Evolutionary conservation across 1,140 invertebrate species (phyloP).

Genomic region (Aradophagus sp.): DNA sequence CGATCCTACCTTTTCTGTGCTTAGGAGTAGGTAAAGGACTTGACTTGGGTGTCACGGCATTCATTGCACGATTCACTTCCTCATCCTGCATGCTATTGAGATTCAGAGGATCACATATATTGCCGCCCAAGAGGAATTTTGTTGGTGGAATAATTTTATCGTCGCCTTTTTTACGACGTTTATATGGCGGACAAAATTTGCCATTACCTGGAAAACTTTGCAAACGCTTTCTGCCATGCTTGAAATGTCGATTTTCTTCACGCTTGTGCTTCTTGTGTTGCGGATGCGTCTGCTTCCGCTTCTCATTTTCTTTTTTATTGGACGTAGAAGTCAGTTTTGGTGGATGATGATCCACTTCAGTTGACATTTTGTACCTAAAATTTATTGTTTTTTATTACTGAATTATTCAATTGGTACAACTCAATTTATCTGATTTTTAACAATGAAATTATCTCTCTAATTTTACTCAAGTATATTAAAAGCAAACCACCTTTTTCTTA

Average conservation of each 20-base stretch:
- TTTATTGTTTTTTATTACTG: no score
- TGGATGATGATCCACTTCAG: slow-evolving; percentile 14
- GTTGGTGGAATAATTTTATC: slow-evolving; percentile 81
- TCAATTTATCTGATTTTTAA: no score
- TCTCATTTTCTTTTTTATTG: slow-evolving; percentile 69
- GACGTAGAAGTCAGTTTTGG: slow-evolving; percentile 33
- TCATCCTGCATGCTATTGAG: slow-evolving; percentile 93
- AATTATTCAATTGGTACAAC: no score
- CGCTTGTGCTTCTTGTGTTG: slow-evolving; percentile 72
- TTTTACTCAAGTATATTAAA: no score
- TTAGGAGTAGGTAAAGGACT: slow-evolving; percentile 91
- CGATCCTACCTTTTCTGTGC: slow-evolving; percentile 86
- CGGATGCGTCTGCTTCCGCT: slow-evolving; percentile 61
- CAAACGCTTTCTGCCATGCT: slow-evolving; percentile 74
- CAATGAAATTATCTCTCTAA: no score
- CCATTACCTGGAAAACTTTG: slow-evolving; percentile 75
- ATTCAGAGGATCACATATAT: slow-evolving; percentile 95
- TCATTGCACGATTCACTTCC: slow-evolving; percentile 88
- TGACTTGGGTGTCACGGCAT: slow-evolving; percentile 90
- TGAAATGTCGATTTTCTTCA: slow-evolving; percentile 71
- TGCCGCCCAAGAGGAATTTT: slow-evolving; percentile 95
- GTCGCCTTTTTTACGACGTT: slow-evolving; percentile 82
- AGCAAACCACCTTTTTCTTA: no score
- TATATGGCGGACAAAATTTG: slow-evolving; percentile 76
- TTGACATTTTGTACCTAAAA: slow-evolving; percentile 14